Base-by-base conservation (phyloP, 1,140 invertebrate species). In the Drosophila kurseongensis region DNA sequence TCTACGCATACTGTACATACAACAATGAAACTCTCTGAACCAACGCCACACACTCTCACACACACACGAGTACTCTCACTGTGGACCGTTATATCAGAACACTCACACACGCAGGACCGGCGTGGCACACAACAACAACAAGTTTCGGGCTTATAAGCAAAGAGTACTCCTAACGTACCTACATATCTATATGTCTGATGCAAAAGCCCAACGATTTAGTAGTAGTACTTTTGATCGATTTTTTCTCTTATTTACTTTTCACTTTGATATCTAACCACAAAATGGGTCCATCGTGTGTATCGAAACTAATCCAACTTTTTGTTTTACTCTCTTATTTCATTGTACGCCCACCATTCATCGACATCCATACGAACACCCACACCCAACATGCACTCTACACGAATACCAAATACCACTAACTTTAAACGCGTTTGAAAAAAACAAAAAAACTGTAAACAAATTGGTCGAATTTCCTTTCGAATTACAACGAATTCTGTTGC, bases 281-380 rank as follows among this genome's bases (percentile, higher is more conserved):
- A 78, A 42, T 71, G 60, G 65, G 52, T 67, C 65, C 63, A 73
- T 51, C 71, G 63, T 74, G 61, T 84, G 72, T 77, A 77, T 54
- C 58, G 29, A 72, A 50, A 86, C 83, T 86, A 86, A 86, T 86
- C 84, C 83, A 86, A 55, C 41, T 80, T 88, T 89, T 80, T 78
- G 45, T 82, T 83, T 86, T 79, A 86, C 79, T 86, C 82, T 86
- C 82, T 86, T 86, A 60, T 86, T 88, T 86, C 82, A 86, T 83
- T 86, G 67, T 81, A 74, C 82, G 74, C 63, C 60, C 74, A 75
- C 52, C 73, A 78, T 62, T 57, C 73, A 72, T 76, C 63, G 60
- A 76, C 59, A 76, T 59, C 9, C 41, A 60, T 57, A 47, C 56
- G 32, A 42, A 66, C 40, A 52, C 32, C 45, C 36, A 23, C 36